These are phyloP conservation scores for Megaustenia siamemsis DNA, from an alignment of 2,888 invertebrate genomes.

Conservation along the genomic window DNA sequence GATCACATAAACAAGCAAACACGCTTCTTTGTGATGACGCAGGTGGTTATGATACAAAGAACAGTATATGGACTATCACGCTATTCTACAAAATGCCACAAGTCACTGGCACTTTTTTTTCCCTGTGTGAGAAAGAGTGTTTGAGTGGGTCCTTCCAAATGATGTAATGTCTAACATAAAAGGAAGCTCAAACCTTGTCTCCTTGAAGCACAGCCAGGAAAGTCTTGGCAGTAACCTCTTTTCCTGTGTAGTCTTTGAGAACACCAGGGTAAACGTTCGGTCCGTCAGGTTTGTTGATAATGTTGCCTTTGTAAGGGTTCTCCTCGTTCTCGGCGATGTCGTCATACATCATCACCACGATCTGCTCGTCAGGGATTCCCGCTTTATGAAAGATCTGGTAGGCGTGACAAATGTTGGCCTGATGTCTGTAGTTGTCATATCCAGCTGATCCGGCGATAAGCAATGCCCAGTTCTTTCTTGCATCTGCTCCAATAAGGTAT, in stretches of 20 bases:
- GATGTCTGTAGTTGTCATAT: constrained; percentile 84
- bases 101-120: too few relatives aligned
- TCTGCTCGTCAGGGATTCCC: constrained; percentile 83
- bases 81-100: too few relatives aligned
- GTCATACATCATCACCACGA: constrained; percentile 84
- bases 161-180: background rate
- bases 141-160: background rate
- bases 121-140: too few relatives aligned
- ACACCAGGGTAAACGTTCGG: constrained; percentile 83
- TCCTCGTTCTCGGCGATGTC: constrained; percentile 82
- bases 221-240: constrained; percentile 82
- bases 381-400: constrained; percentile 82
- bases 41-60: too few relatives aligned
- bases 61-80: too few relatives aligned
- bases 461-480: constrained; percentile 81
- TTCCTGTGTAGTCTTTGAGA: constrained; percentile 83
- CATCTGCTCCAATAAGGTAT: background rate
- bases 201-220: constrained; percentile 84
- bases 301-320: constrained; percentile 83
- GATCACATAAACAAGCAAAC: too few relatives aligned
- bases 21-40: too few relatives aligned
- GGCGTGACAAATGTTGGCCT: constrained; percentile 84
- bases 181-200: constrained; percentile 74
- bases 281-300: constrained; percentile 83
- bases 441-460: constrained; percentile 83